These are phyloP conservation scores for Diaperis boleti DNA, from an alignment of 2,888 invertebrate genomes.

Conservation along the genomic window DNA sequence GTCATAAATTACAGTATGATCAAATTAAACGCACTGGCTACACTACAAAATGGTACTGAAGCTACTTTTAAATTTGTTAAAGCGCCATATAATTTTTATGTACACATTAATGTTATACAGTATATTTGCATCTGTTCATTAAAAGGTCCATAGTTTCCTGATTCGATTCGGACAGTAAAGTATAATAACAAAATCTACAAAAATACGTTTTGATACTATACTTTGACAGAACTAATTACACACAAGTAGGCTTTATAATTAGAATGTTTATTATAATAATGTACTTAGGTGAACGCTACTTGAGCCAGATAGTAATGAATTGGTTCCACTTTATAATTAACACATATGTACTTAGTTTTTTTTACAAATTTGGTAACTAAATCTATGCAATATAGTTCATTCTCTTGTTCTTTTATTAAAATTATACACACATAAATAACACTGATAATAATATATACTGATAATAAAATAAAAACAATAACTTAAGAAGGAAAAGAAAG, in stretches of 20 bases:
- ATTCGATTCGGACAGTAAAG: constrained; percentile 47
- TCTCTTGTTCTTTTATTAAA: constrained; percentile 46
- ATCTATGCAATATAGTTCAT: constrained; percentile 47
- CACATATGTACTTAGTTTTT: constrained; percentile 51
- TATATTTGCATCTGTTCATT: constrained; percentile 51
- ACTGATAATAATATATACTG: constrained; percentile 49
- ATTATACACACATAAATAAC: constrained; percentile 61
- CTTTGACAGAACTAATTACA: constrained; percentile 44
- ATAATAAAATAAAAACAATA: constrained; percentile 48
- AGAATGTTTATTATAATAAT: constrained; percentile 44
- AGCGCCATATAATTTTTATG: constrained; percentile 61
- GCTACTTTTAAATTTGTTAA: constrained; percentile 57
- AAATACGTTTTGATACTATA: constrained; percentile 40
- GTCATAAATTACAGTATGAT: constrained; percentile 49
- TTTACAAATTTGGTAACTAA: constrained; percentile 56
- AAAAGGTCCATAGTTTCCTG: constrained; percentile 55
- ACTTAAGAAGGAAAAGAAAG: constrained; percentile 48
- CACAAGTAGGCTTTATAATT: constrained; percentile 50
- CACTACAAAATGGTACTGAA: constrained; percentile 57
- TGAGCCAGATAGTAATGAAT: constrained; percentile 61
- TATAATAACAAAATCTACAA: constrained; percentile 38
- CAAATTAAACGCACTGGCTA: constrained; percentile 50
- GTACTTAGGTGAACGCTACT: constrained; percentile 55
- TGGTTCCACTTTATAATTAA: constrained; percentile 59
- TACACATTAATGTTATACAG: constrained; percentile 57